Evolutionary conservation across 2,888 invertebrate species (phyloP).

Genomic region (Catonia carolina): DNA sequence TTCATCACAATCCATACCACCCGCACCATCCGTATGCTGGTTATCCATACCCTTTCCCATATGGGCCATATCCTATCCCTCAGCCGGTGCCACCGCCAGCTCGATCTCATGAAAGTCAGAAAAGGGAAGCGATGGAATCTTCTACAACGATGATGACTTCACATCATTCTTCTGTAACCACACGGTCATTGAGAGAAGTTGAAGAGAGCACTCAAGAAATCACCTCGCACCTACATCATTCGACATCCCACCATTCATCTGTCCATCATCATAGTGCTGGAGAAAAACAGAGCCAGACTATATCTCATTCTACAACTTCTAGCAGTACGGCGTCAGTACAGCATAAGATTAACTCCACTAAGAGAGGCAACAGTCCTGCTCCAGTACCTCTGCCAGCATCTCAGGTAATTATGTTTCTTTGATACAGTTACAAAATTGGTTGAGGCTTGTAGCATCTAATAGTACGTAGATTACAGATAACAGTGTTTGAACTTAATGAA

Average conservation of each 20-base stretch:
- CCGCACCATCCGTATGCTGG: constrained; percentile 48
- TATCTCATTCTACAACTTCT: constrained; percentile 60
- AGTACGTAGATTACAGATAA: too few species aligned
- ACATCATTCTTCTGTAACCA: constrained; percentile 65
- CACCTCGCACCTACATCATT: constrained; percentile 59
- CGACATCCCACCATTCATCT: constrained; percentile 58
- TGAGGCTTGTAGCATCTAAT: too few species aligned
- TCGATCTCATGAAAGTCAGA: constrained; percentile 31
- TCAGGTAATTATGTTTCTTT: constrained; percentile 20
- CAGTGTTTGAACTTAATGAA: too few species aligned
- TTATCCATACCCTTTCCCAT: constrained; percentile 48
- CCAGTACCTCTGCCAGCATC: constrained; percentile 31
- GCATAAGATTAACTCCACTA: constrained; percentile 50
- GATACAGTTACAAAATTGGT: background rate
- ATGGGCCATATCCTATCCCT: constrained; percentile 46
- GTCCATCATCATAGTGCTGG: constrained; percentile 52
- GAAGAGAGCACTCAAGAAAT: constrained; percentile 51
- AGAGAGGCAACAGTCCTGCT: constrained; percentile 34
- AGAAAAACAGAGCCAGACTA: constrained; percentile 54
- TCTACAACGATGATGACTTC: constrained; percentile 60
- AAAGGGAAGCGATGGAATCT: constrained; percentile 45
- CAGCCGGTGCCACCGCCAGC: constrained; percentile 41
- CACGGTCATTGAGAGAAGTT: constrained; percentile 53
- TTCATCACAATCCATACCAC: constrained; percentile 64
- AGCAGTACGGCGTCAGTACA: constrained; percentile 60